A percentile compares a stretch with the other conserved stretches of the same genome.
These are phyloP conservation scores for Hemistola chrysoprasaria DNA, from an alignment of 2,888 invertebrate species.

Conservation along the genomic window DNA sequence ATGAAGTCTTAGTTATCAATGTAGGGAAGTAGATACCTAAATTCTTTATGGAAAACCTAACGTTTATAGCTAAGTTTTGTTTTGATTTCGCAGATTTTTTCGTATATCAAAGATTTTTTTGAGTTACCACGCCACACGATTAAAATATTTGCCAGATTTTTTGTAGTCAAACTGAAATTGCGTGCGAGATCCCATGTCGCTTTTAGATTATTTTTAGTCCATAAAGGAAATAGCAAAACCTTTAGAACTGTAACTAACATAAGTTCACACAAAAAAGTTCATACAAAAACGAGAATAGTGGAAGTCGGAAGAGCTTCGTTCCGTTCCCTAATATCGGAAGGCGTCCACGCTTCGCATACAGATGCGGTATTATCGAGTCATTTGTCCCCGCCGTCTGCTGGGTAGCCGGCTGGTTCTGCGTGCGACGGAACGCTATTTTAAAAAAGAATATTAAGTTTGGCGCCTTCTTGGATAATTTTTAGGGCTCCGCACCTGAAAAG, in stretches of 20 bases:
- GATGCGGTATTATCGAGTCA: conserved; percentile 51
- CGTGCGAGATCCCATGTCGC: neutral
- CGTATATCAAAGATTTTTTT: conserved; percentile 35
- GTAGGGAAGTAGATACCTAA: conserved; percentile 1
- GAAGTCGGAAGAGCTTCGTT: conserved; percentile 24
- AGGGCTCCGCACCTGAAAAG: too few species aligned
- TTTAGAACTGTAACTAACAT: too few species aligned
- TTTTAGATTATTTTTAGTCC: too few species aligned
- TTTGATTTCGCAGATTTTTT: conserved; percentile 2
- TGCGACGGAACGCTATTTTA: conserved; percentile 25
- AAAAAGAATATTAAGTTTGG: conserved; percentile 14
- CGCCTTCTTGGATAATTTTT: neutral
- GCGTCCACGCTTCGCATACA: conserved; percentile 55
- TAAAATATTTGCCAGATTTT: conserved; percentile 1
- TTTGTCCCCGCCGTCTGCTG: conserved; percentile 44
- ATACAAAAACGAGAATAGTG: neutral
- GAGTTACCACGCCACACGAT: neutral
- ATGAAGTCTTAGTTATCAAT: conserved; percentile 9
- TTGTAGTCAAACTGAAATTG: neutral
- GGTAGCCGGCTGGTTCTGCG: conserved; percentile 33
- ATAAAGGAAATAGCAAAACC: too few species aligned
- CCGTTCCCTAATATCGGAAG: conserved; percentile 53
- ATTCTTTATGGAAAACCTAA: conserved; percentile 3
- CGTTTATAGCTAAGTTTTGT: conserved; percentile 2
- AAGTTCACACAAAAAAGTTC: conserved; percentile 1